Base-by-base conservation (phyloP, 2,113 vertebrate species). In the Centropus bengalensis region DNA sequence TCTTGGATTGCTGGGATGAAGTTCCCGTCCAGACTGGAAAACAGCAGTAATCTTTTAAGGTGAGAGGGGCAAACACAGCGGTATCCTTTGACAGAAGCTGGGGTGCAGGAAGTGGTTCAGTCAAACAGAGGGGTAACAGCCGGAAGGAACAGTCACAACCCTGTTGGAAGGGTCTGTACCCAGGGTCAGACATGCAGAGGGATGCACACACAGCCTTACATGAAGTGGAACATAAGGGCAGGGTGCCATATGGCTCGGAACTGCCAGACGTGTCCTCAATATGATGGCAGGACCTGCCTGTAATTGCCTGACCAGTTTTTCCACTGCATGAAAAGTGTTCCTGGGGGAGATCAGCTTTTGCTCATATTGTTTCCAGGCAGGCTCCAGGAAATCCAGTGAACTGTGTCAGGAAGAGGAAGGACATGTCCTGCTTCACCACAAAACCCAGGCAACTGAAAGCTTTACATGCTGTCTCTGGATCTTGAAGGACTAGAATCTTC, bases 191-290 rank as follows among this genome's bases (percentile, higher is more conserved):
- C 23, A 5, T 5, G 42, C 12, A 5, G 20, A 84, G 66, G 60
- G 90, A 49, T 20, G 56, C 30, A 49, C 4, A 32, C 58, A 28
- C 62, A 62, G 45, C 78, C 28, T 64, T 20, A 44, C 36, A 2
- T 1, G 66, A 22, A 58, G 51, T 30, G 74, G 24, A 51, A 42
- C 69, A 2, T 14, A 23, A 22, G 51, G 9, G 28, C 66, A 82
- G 66, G 56, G 78, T 80, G 87, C 89, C 92, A 84, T 62, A 58
- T 84, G 92, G 86, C 87, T 47, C 85, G 45, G 67, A 63, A 64
- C 70, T 47, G 88, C 79, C 94, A 94, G 66, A 36, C 6, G 0
- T 16, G 58, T 55, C 70, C 60, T 64, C 92, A 75, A 15, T 38
- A 30, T 0, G 19, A 84, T n/a, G 71, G 28, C 94, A 94, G 81